These are phyloP conservation scores for Lophochroa leadbeateri DNA, from an alignment of 2,113 vertebrate genomes.

Conservation along the genomic window DNA sequence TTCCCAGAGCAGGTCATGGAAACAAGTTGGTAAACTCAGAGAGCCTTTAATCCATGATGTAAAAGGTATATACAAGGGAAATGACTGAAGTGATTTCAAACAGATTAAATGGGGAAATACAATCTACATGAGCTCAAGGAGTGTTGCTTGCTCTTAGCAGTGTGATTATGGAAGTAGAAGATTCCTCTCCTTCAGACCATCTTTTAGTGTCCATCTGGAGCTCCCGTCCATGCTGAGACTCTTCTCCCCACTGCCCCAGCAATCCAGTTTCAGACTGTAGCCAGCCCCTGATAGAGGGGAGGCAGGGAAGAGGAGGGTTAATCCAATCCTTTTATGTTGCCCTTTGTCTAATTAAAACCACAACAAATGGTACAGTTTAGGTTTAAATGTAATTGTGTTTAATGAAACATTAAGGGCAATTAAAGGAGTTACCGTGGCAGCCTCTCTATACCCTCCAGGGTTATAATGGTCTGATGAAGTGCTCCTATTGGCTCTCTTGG, in stretches of 20 bases:
- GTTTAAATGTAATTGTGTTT: constrained; percentile 78
- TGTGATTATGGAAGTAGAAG: background rate
- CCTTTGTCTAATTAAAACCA: constrained; percentile 75
- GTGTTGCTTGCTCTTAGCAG: rapidly evolving
- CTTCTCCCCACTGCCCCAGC: background rate
- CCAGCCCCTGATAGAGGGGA: background rate
- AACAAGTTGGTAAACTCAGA: background rate
- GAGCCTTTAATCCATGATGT: background rate
- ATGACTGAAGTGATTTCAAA: background rate
- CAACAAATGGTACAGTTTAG: constrained; percentile 77
- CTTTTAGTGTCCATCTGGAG: background rate
- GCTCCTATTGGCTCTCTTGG: constrained; percentile 67
- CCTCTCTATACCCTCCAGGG: constrained; percentile 67
- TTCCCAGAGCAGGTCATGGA: background rate
- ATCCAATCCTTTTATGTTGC: constrained; percentile 67
- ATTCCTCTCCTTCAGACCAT: background rate
- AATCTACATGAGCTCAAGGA: background rate
- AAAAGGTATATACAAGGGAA: background rate
- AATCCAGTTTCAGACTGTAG: background rate
- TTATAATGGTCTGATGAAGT: constrained; percentile 70
- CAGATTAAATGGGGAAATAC: rapidly evolving
- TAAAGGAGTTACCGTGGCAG: constrained; percentile 69
- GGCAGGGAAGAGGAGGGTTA: constrained; percentile 51
- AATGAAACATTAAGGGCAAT: constrained; percentile 79
- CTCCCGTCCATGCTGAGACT: rapidly evolving